These are phyloP conservation scores for Limnephilus auricula DNA, from an alignment of 2,888 invertebrate species.

Conservation along the genomic window DNA sequence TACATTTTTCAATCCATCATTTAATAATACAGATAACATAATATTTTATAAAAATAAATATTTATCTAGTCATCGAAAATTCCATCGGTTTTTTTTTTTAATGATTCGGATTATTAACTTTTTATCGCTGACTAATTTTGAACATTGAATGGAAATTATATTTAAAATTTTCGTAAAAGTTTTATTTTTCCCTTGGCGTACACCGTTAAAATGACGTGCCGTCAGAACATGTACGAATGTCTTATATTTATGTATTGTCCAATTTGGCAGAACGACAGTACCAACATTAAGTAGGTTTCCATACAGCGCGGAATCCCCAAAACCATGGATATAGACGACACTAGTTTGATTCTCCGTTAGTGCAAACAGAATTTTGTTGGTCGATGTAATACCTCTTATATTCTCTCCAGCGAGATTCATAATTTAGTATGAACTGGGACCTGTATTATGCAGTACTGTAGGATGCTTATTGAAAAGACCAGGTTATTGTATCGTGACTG, in stretches of 20 bases:
- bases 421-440: no score
- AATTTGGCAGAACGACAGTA: background rate
- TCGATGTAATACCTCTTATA: no score
- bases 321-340: background rate
- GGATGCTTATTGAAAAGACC: no score
- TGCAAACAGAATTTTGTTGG: background rate
- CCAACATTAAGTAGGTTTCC: background rate
- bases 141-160: background rate
- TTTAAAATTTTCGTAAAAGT: background rate
- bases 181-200: background rate
- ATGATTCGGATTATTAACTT: background rate
- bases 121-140: background rate
- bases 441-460: no score
- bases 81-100: background rate
- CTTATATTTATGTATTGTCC: background rate
- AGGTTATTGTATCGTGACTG: no score
- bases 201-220: background rate
- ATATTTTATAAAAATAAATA: no score
- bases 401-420: no score
- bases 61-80: no score
- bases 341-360: background rate
- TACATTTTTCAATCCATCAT: no score
- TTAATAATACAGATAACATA: no score
- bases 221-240: background rate
- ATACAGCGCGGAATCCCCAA: background rate